Base-by-base conservation (phyloP, 2,797 vertebrate species). In the Hirundo rustica region DNA sequence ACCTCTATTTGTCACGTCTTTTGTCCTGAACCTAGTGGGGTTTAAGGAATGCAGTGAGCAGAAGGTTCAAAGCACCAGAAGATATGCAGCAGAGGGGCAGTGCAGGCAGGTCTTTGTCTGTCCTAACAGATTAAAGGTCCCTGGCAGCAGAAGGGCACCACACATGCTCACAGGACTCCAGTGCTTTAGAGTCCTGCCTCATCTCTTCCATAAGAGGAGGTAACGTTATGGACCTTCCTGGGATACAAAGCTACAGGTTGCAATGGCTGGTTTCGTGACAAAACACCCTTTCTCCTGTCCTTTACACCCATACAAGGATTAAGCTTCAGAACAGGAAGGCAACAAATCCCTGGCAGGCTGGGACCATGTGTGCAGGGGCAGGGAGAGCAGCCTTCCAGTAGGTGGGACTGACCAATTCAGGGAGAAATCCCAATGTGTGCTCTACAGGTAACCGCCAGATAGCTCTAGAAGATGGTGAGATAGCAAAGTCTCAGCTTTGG, bases 81-180 rank as follows among this genome's bases (percentile, higher is more conserved):
- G 34, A 42, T 27, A 29, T 16, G 7, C 7, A 90, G 54, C 16
- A 92, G 34, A 73, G 11, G 5, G 26, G 30, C 6, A 62, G 2
- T 75, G 32, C 50, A 60, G 57, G 62, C 34, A 85, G 27, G 29
- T 70, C 38, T 42, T 61, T 44, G 5, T 34, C 29, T 27, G 16
- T 45, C 38, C 15, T 25, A 60, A 45, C 4, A 78, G 30, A 44
- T 12, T 47, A 42, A 68, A 65, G 8, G 47, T 23, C 13, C 23
- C 29, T 23, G 14, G n/a, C 30, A 89, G 30, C 10, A 65, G 15
- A 36, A 75, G 22, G 20, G 18, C 57, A 45, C 11, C 38, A 6
- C 40, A 16, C 8, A 21, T 0, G 0, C 17, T 30, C 0, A 0
- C 16, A 10, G 38, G 12, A n/a, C 12, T 65, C 48, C 15, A 3